Base-by-base conservation (phyloP, 2,113 vertebrate species). In the Calidris pygmaea region DNA sequence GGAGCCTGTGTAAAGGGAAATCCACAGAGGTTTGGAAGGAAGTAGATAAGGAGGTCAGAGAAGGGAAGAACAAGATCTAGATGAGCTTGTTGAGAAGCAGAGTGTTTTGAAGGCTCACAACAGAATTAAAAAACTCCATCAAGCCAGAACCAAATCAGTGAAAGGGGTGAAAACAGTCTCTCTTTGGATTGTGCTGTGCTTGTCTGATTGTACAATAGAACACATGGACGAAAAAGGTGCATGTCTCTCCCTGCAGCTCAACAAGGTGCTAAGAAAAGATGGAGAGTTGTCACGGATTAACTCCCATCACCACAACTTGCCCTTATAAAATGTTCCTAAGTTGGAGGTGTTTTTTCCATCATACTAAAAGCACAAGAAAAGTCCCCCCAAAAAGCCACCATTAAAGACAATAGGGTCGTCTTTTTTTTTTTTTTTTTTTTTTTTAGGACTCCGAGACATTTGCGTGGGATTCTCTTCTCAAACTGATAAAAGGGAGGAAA, bases 381-480 rank as follows among this genome's bases (percentile, higher is more conserved):
- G 35, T 23, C 20, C 65, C 32, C n/a, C 55, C 1, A 0, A 55
- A 86, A 90, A 90, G 14, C 6, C 11, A 88, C 39, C 53, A 56
- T 88, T 59, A 77, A 81, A 92, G n/a, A 68, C 26, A 85, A 67
- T 3, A 71, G 24, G 6, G 14, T 7, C 3, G 48, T 47, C 47
- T 12, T 5, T 39, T 39, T 39, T 39, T 39, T 39, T 39, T 39
- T 68, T n/a, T 21, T 14, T n/a, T 59, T 29, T 30, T 24, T 30
- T n/a, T 37, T 4, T 26, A 65, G 43, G 35, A 7, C 9, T 77
- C 37, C 55, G 59, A 86, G 65, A 65, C 7, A 7, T 65, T 90
- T 88, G 85, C 3, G 37, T 96, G 67, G 79, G 79, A 81, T 76
- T 94, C 55, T 86, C 12, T 71, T 94, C 85, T 93, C 55, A 81